Evolutionary conservation across 2,113 vertebrate species (phyloP).

Genomic region (Delphinus delphis): DNA sequence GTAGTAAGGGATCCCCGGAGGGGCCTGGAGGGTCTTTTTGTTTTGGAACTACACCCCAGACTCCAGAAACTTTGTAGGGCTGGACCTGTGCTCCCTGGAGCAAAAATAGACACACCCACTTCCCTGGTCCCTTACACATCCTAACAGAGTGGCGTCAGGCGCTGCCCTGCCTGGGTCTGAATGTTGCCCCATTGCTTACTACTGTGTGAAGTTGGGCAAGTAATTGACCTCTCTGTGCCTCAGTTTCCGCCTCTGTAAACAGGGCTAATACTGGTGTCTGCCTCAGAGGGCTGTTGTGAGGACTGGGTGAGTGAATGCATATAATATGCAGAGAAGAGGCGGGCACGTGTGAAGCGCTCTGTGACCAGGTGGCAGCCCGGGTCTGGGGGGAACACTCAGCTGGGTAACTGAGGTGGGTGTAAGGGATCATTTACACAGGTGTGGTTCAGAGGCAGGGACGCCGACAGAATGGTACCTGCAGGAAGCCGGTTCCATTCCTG

Average conservation of each 20-base stretch:
- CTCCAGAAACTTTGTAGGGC: background rate
- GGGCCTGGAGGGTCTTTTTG: background rate
- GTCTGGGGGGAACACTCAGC: background rate
- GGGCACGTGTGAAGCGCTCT: rapidly evolving
- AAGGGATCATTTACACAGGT: background rate
- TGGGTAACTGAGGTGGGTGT: background rate
- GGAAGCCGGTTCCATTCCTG: background rate
- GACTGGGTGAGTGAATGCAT: background rate
- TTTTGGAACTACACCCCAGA: background rate
- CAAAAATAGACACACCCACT: rapidly evolving
- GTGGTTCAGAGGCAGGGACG: background rate
- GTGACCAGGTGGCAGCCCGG: background rate
- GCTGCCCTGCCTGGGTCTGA: no score
- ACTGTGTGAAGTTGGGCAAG: background rate
- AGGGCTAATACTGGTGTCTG: background rate
- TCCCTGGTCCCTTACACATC: background rate
- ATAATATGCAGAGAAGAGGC: background rate
- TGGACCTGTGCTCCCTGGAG: background rate
- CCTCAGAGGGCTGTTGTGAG: background rate
- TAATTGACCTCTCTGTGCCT: background rate
- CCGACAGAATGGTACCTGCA: no score
- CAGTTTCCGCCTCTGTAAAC: background rate
- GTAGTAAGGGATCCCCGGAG: rapidly evolving
- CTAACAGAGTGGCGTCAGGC: background rate
- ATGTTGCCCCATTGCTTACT: no score